phyloP scores from a whole-genome alignment of 2,113 vertebrate species.

The Cebidichthys violaceus region DNA sequence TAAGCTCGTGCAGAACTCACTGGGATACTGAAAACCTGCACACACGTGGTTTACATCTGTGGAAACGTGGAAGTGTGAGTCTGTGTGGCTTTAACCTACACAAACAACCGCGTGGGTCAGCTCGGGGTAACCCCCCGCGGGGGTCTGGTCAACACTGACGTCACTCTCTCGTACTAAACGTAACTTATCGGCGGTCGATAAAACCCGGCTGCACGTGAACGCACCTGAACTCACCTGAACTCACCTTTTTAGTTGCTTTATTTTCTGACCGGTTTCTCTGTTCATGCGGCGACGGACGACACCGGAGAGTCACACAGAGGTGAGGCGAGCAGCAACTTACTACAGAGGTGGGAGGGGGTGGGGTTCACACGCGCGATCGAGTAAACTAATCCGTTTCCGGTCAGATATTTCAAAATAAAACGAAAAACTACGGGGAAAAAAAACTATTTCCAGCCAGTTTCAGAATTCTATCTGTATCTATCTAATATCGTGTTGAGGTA shows the following conservation, averaged over 20 bases:
- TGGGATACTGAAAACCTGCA: no score
- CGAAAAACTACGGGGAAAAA: rapidly evolving
- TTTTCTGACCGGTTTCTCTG: background rate
- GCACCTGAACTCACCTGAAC: background rate
- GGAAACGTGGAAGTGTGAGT: background rate
- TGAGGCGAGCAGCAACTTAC: background rate
- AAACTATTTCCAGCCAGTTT: background rate
- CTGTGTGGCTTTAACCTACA: background rate
- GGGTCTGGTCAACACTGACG: background rate
- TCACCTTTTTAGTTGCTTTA: constrained; percentile 48
- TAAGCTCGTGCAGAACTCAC: background rate
- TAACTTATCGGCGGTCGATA: rapidly evolving
- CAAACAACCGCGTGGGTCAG: background rate
- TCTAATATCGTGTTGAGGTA: no score
- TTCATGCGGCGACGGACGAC: background rate
- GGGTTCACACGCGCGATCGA: background rate
- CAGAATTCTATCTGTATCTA: no score
- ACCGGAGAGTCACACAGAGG: constrained; percentile 36
- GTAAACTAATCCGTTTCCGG: constrained; percentile 38
- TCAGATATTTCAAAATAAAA: constrained; percentile 56
- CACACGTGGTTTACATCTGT: background rate
- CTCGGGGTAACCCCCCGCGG: constrained; percentile 1
- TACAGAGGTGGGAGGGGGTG: no score
- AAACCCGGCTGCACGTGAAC: background rate
- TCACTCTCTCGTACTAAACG: background rate